These are phyloP conservation scores for Sitobion miscanthi DNA, from an alignment of 1,140 invertebrate genomes.

Conservation along the genomic window DNA sequence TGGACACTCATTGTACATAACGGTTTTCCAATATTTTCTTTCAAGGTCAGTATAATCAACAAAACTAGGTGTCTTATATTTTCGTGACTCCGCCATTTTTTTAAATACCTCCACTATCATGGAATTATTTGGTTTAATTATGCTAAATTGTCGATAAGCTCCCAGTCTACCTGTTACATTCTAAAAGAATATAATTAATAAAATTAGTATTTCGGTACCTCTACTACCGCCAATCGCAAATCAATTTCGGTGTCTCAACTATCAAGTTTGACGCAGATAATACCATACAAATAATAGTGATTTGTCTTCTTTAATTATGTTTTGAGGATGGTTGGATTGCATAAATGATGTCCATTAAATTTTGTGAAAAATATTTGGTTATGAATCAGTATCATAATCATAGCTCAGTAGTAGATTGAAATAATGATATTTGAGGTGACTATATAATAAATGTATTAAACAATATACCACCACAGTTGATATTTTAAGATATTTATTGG, in stretches of 20 bases:
- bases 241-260: neutral
- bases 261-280: neutral
- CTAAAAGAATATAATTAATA: conserved; percentile 60
- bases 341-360: no score
- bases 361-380: no score
- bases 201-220: neutral
- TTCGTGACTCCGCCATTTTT: conserved; percentile 73
- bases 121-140: conserved; percentile 79
- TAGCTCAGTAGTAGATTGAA: neutral
- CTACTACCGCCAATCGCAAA: neutral
- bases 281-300: neutral
- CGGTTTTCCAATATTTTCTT: conserved; percentile 98
- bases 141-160: conserved; percentile 93
- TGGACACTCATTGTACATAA: conserved; percentile 81
- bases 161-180: conserved; percentile 86
- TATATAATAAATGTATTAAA: neutral
- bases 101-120: conserved; percentile 90
- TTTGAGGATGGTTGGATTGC: no score
- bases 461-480: no score
- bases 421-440: neutral
- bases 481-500: neutral
- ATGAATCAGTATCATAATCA: no score
- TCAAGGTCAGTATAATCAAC: conserved; percentile 93
- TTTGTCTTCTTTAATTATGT: neutral
- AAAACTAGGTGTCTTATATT: conserved; percentile 84